These are phyloP conservation scores for Guaruba guarouba DNA, from an alignment of 2,113 vertebrate genomes.

Conservation along the genomic window DNA sequence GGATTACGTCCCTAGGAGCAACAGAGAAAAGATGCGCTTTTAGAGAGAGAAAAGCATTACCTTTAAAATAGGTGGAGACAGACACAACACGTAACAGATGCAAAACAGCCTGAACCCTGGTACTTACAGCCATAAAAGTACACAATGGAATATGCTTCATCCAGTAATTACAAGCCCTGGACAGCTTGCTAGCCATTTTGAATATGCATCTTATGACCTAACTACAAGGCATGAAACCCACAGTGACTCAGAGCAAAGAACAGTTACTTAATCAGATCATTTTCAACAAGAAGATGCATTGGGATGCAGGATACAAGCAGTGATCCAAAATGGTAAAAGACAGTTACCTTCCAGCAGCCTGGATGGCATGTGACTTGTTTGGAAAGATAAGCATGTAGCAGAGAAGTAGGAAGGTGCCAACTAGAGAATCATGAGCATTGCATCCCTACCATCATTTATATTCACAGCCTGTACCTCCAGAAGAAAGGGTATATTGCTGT, in stretches of 20 bases:
- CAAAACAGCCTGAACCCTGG: background rate
- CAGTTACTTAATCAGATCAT: background rate
- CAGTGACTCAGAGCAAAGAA: background rate
- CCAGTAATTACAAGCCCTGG: background rate
- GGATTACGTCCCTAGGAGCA: background rate
- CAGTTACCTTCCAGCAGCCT: background rate
- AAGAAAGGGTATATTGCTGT: background rate
- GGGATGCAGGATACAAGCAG: background rate
- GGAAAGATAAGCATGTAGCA: background rate
- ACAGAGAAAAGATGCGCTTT: background rate
- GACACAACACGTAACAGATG: background rate
- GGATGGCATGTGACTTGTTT: background rate
- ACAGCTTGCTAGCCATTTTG: background rate
- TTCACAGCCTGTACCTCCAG: background rate
- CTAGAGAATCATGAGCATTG: background rate
- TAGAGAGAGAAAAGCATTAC: background rate
- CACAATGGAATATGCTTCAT: background rate
- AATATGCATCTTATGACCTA: background rate
- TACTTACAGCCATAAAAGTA: background rate
- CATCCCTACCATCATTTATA: background rate
- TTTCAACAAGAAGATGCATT: background rate
- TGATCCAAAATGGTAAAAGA: background rate
- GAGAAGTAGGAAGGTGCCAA: background rate
- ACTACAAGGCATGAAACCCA: background rate
- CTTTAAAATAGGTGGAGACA: background rate